Percentiles rank a stretch among this genome's conserved stretches.
These are phyloP conservation scores for Apamea crenata DNA, from an alignment of 2,888 invertebrate genomes.

Conservation along the genomic window DNA sequence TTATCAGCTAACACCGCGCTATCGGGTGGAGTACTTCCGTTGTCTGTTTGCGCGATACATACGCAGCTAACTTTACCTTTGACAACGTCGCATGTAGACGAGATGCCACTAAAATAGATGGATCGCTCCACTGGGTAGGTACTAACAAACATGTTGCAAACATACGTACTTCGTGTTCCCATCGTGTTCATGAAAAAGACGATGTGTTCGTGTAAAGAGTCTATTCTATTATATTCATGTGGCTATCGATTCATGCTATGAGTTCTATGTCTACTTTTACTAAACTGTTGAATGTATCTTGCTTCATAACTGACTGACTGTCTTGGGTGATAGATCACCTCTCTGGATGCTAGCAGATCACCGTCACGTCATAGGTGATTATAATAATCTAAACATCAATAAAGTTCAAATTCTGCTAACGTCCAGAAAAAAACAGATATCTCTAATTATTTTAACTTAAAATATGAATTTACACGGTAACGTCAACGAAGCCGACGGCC, in stretches of 20 bases:
- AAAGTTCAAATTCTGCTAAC: no score
- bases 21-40: slow-evolving; percentile 70
- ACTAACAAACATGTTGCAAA: not conserved
- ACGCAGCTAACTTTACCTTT: slow-evolving; percentile 14
- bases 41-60: slow-evolving; percentile 52
- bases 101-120: slow-evolving; percentile 40
- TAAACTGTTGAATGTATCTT: slow-evolving; percentile 1
- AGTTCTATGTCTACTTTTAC: not conserved
- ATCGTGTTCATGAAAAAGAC: not conserved
- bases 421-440: not conserved
- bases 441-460: not conserved
- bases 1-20: slow-evolving; percentile 60
- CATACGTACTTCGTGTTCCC: slow-evolving; percentile 7
- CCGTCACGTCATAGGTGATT: not conserved
- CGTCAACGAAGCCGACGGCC: not conserved
- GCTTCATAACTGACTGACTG: not conserved
- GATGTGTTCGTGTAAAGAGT: not conserved
- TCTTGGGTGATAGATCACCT: not conserved
- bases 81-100: slow-evolving; percentile 8
- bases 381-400: not conserved
- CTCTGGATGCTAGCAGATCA: not conserved
- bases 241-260: no score
- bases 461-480: not conserved
- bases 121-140: slow-evolving; percentile 16
- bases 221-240: not conserved